Percentiles rank a stretch among this genome's conserved stretches.
Evolutionary conservation across 1,140 invertebrate genomes (phyloP).

Genomic region (Homalodisca vitripennis): DNA sequence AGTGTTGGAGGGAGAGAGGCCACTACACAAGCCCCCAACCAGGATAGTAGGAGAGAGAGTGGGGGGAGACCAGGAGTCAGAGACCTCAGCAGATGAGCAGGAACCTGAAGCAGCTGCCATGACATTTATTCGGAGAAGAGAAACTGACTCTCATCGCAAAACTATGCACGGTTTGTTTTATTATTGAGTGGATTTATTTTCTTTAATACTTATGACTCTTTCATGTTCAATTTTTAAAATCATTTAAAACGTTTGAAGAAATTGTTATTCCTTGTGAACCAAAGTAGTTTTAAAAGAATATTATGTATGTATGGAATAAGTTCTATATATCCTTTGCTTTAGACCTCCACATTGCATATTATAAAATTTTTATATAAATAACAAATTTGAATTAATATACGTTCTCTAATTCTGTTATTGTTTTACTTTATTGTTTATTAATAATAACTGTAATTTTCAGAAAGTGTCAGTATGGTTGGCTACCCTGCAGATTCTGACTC

Average conservation of each 20-base stretch:
- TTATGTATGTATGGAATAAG: too few species aligned
- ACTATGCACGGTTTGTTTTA: constrained; percentile 37
- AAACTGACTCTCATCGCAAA: constrained; percentile 48
- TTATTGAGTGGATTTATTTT: too few species aligned
- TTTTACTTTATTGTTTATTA: too few species aligned
- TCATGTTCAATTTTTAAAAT: constrained; percentile 16
- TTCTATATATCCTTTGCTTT: too few species aligned
- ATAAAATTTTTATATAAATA: too few species aligned
- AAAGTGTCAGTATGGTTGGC: constrained; percentile 44
- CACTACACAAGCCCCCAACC: too few species aligned
- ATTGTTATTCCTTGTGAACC: constrained; percentile 7
- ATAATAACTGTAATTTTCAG: too few species aligned
- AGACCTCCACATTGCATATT: too few species aligned
- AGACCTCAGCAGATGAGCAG: constrained; percentile 61
- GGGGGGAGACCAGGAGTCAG: constrained; percentile 51
- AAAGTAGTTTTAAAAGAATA: too few species aligned
- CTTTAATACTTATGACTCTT: constrained; percentile 27
- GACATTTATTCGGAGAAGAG: constrained; percentile 52
- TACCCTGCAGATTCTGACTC: constrained; percentile 75
- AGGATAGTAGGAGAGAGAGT: background rate
- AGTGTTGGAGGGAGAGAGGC: constrained; percentile 6
- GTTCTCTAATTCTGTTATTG: too few species aligned
- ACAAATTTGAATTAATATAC: too few species aligned
- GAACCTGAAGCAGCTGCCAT: constrained; percentile 58
- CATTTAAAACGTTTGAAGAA: background rate